Evolutionary conservation across 2,113 vertebrate genomes (phyloP).

Genomic region (Steatornis caripensis): DNA sequence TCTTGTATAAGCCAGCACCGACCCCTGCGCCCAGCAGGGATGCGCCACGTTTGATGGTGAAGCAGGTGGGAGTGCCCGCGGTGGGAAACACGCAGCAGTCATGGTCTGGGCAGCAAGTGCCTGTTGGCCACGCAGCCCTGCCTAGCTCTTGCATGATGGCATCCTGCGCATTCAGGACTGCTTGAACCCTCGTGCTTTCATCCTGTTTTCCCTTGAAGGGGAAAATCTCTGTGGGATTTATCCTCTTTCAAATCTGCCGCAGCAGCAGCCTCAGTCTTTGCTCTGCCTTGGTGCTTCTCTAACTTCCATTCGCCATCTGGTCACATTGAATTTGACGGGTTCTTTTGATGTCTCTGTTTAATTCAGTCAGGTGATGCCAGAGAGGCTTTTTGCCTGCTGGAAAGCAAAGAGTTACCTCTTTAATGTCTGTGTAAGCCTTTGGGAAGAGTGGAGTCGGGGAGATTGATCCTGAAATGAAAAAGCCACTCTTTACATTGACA

Average conservation of each 20-base stretch:
- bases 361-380: background rate
- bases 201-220: background rate
- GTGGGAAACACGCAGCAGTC: background rate
- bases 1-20: background rate
- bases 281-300: background rate
- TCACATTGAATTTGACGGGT: background rate
- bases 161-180: fast-evolving
- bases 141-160: background rate
- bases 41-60: fast-evolving
- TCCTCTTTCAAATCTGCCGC: background rate
- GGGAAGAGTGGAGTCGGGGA: background rate
- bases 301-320: background rate
- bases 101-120: fast-evolving
- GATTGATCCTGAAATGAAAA: conserved; percentile 16
- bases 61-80: background rate
- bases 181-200: background rate
- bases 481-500: background rate
- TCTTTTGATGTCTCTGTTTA: conserved; percentile 40
- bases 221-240: background rate
- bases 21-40: background rate
- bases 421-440: background rate
- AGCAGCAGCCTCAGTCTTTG: background rate
- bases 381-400: background rate
- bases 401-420: conserved; percentile 19
- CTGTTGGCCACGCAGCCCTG: background rate